Conservation (phyloP, 1,140 invertebrate genomes). For the Drosophila sp. region DNA sequence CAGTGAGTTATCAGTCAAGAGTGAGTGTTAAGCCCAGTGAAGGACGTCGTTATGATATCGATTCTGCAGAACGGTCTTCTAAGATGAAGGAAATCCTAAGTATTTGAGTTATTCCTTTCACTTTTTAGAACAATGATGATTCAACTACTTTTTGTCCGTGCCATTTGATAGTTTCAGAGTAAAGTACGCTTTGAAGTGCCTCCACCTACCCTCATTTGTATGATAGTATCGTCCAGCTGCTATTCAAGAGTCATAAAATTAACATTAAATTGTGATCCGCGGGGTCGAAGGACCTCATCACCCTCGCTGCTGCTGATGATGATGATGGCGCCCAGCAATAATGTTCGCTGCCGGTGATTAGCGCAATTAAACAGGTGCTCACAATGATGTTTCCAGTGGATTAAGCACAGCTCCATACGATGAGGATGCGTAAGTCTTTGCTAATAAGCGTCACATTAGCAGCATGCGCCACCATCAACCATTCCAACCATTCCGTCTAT, state of each 20-base stretch:
- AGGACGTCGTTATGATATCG: too few species aligned
- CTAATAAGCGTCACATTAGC: slow-evolving; percentile 73
- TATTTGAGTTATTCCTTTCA: too few species aligned
- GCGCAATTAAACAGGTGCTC: slow-evolving; percentile 83
- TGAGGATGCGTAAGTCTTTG: slow-evolving; percentile 36
- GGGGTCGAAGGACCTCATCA: slow-evolving; percentile 13
- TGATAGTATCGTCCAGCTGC: slow-evolving; percentile 5
- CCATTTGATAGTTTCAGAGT: neutral
- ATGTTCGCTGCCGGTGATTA: slow-evolving; percentile 77
- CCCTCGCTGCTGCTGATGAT: slow-evolving; percentile 19
- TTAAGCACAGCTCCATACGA: slow-evolving; percentile 47
- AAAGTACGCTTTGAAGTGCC: neutral
- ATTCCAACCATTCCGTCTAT: neutral
- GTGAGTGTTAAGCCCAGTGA: too few species aligned
- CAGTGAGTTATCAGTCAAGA: too few species aligned
- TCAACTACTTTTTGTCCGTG: neutral
- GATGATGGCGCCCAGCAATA: slow-evolving; percentile 52
- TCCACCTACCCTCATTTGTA: neutral
- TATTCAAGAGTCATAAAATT: slow-evolving; percentile 40
- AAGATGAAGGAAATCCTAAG: too few species aligned
- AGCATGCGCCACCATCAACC: slow-evolving; percentile 49
- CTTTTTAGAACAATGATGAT: too few species aligned
- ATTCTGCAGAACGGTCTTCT: too few species aligned
- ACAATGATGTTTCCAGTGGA: slow-evolving; percentile 82
- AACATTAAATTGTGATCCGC: slow-evolving; percentile 48